Percentiles rank a stretch among this genome's conserved stretches.
phyloP scores from a whole-genome alignment of 1,140 invertebrate species.

The Leptoteleia sp. region DNA sequence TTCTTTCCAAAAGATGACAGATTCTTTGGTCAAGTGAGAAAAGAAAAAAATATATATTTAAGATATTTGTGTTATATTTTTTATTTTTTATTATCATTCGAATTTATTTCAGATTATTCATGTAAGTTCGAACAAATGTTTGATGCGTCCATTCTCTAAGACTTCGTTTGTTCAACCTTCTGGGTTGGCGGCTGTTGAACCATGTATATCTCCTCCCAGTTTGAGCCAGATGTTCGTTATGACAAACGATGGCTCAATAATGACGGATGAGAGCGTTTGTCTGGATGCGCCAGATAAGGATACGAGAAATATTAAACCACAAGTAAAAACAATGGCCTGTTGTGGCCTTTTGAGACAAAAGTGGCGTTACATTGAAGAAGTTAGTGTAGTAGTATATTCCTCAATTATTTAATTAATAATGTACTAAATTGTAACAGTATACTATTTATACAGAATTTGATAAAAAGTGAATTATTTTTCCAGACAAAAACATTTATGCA shows the following conservation, averaged over 20 bases:
- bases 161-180: conserved; percentile 83
- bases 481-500: conserved; percentile 81
- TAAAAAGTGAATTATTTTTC: conserved; percentile 46
- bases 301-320: conserved; percentile 77
- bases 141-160: conserved; percentile 83
- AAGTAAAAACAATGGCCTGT: conserved; percentile 86
- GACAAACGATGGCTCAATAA: conserved; percentile 84
- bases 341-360: conserved; percentile 83
- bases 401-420: too few relatives aligned
- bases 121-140: conserved; percentile 81
- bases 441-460: too few relatives aligned
- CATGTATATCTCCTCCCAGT: conserved; percentile 79
- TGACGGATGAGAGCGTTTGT: conserved; percentile 88
- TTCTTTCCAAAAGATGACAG: conserved; percentile 92
- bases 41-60: too few relatives aligned
- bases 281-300: conserved; percentile 85
- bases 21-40: conserved; percentile 87
- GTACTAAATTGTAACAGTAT: too few relatives aligned
- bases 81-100: conserved; percentile 2
- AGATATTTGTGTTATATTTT: too few relatives aligned
- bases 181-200: conserved; percentile 83
- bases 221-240: conserved; percentile 89
- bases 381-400: too few relatives aligned
- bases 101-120: conserved; percentile 82
- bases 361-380: conserved; percentile 84